These are phyloP conservation scores for Phyllostomus discolor DNA, from an alignment of 2,113 vertebrate species.

Conservation along the genomic window DNA sequence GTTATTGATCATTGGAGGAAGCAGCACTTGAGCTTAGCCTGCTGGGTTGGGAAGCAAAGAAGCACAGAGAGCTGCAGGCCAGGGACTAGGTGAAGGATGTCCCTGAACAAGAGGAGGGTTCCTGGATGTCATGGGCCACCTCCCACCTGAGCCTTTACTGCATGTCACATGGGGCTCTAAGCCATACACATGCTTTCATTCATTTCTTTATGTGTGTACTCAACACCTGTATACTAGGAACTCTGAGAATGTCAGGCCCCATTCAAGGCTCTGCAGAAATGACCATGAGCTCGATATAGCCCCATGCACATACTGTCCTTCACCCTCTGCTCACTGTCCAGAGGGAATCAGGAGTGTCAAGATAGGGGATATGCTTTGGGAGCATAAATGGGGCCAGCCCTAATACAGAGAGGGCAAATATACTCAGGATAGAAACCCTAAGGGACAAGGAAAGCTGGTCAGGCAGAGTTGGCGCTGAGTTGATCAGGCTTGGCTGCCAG, in stretches of 20 bases:
- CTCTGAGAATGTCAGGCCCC: neutral
- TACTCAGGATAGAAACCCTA: neutral
- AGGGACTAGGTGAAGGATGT: neutral
- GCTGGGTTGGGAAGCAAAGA: neutral
- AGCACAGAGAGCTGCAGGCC: neutral
- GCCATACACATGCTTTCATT: neutral
- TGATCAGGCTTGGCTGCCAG: neutral
- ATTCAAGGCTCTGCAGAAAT: neutral
- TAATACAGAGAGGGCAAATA: neutral
- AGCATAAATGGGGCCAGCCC: neutral
- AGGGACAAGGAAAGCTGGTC: neutral
- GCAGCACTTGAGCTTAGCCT: neutral
- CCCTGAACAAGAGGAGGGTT: neutral
- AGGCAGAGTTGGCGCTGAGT: neutral
- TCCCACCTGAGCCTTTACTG: neutral
- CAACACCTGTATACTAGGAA: neutral
- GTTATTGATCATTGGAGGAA: neutral
- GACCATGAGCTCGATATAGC: neutral
- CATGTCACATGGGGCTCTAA: neutral
- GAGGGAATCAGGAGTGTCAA: neutral
- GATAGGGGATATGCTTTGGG: neutral
- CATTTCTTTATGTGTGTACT: neutral
- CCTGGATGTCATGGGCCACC: neutral
- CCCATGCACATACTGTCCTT: neutral
- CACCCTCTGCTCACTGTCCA: neutral